Evolutionary conservation across 2,888 invertebrate genomes (phyloP), one percentile per base, ranked within the genome.

Genomic region (Campopleginae sp.): DNA sequence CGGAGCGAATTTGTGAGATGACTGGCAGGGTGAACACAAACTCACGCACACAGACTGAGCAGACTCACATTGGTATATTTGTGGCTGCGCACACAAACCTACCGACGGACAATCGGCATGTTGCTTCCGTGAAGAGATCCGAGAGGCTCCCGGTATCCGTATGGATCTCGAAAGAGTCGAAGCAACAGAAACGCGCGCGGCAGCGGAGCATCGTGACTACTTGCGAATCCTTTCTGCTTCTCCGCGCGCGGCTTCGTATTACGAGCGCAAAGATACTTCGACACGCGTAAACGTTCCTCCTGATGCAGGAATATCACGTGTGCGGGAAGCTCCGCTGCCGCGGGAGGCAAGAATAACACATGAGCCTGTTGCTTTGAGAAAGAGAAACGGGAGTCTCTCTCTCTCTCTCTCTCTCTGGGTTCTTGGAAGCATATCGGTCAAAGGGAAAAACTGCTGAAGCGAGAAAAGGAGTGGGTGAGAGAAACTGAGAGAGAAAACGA

Each of bases 231-330:
- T 79, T 78, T 74, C 76, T 79, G 12, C 27, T 58, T 27, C 58
- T 74, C 74, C 58, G n/a, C n/a, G n/a, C n/a, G n/a, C n/a, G 58
- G 38, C 48, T 75, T 85, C 85, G 85, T 84, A 78, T 84, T 77
- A 84, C 84, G 84, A 58, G 82, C 85, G 85, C 85, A 75, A 82
- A 85, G 79, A 85, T 85, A 82, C 85, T 85, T 76, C 65, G 85
- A 85, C 85, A 85, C 85, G 85, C 85, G 85, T 85, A 85, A 82
- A 85, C 75, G 85, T 82, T 85, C 85, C 79, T 75, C n/a, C n/a
- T n/a, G n/a, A n/a, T n/a, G 85, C 79, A 79, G 85, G 79, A 85
- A 85, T 79, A 82, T 85, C 82, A 85, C 79, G 82, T 85, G 78
- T 74, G 70, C 71, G 72, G 70, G 31, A 12, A 17, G 75, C 44